Base-by-base conservation (phyloP, 1,140 invertebrate species). In the Araneus ventricosus region DNA sequence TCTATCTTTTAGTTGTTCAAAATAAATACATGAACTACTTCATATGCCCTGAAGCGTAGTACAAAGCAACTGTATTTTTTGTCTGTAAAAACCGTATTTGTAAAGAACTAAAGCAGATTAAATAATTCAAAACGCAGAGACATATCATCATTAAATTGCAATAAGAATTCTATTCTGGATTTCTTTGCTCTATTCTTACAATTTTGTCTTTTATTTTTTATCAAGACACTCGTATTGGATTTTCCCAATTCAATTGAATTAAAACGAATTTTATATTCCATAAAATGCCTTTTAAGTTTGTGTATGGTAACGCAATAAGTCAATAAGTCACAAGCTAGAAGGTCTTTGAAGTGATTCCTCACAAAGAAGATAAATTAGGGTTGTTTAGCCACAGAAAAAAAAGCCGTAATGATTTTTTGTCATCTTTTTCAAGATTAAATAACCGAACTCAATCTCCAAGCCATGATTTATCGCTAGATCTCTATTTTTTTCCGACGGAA, bases 401-500 rank as follows among this genome's bases (percentile, higher is more conserved):
- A 63, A 37, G 59, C 22, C 34, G 45, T 80, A 90, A 52, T 90
- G 45, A 39, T 14, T 61, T 90, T 79, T 90, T 90, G 61, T 45
- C 70, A 90, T 79, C 41, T 79, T 79, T 80, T 41, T 52, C 52
- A 75, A 90, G 88, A 90, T 90, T 90, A 90, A 70, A 52, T 67
- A 90, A 52, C 70, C 27, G 45, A 90, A 90, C 88, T 90, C 63
- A 90, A 80, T 90, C 70, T 90, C 52, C 88, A 67, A 90, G 37
- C n/a, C 75, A 67, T 79, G 88, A 80, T 90, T 90, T 90, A 90
- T 90, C 88, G 27, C 75, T 80, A 80, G 70, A 90, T 90, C 70
- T 79, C 30, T 80, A 79, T 79, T 90, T 90, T 90, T 79, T 59
- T 27, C 8, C 20, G 8, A 24, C 39, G 57, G 70, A 79, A 90